Conservation (phyloP, 2,797 vertebrate genomes). For the Chrysocyon brachyurus region DNA sequence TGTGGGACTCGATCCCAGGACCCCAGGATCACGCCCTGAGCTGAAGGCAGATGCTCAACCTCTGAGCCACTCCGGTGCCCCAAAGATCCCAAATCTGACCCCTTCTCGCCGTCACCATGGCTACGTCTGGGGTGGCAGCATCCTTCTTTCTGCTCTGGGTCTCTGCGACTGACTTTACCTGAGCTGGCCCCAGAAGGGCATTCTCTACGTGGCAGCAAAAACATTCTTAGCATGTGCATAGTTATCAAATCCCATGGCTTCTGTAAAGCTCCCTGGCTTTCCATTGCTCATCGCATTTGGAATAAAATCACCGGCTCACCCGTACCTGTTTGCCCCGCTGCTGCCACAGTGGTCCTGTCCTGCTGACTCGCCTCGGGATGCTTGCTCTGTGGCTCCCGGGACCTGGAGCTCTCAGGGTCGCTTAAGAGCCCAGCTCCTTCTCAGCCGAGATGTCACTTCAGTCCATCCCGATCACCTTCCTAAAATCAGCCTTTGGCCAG, state of each 20-base stretch:
- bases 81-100: neutral
- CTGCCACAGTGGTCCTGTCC: neutral
- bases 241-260: neutral
- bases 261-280: neutral
- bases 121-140: fast-evolving
- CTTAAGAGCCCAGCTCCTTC: neutral
- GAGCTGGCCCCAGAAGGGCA: neutral
- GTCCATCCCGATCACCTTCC: neutral
- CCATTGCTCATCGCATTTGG: neutral
- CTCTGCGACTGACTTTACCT: neutral
- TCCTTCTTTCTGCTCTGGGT: neutral
- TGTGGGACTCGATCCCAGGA: too few species aligned
- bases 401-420: neutral
- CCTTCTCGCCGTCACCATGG: neutral
- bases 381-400: neutral
- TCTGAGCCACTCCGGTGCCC: neutral
- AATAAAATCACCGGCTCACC: neutral
- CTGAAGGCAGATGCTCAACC: too few species aligned
- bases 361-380: fast-evolving
- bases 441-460: neutral
- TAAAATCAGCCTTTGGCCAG: neutral
- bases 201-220: fast-evolving
- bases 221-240: neutral
- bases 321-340: neutral
- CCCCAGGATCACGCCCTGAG: too few species aligned